Conservation (phyloP, 2,113 vertebrate species). For the Dasyurus viverrinus region DNA sequence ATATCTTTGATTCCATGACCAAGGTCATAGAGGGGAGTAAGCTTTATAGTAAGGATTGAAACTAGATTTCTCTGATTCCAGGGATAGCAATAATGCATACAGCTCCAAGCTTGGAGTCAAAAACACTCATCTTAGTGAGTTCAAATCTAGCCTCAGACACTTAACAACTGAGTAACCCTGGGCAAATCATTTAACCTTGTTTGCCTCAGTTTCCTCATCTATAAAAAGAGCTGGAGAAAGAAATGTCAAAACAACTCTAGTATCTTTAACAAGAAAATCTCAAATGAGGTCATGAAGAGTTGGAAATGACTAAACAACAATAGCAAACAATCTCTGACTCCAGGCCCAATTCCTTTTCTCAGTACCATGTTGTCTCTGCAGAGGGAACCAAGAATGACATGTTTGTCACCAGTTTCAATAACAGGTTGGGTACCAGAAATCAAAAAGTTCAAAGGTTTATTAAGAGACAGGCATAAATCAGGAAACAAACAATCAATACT, state of each 20-base stretch:
- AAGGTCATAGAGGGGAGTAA: not conserved
- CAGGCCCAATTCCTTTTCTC: not conserved
- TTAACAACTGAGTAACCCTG: not conserved
- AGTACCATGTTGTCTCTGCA: not conserved
- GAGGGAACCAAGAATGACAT: not conserved
- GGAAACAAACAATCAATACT: not conserved
- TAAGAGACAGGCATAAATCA: not conserved
- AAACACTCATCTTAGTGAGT: no score
- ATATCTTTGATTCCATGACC: not conserved
- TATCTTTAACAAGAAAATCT: not conserved
- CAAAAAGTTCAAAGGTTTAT: not conserved
- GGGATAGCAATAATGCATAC: not conserved
- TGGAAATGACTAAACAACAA: not conserved
- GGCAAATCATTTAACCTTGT: not conserved
- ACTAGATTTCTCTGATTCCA: not conserved
- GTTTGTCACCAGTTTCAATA: not conserved
- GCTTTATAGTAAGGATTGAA: not conserved
- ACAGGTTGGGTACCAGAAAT: not conserved
- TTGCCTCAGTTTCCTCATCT: not conserved
- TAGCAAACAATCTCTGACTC: not conserved
- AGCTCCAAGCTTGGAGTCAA: not conserved
- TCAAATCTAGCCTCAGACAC: not conserved
- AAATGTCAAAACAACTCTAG: not conserved
- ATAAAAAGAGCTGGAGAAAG: not conserved
- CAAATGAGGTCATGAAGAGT: not conserved